Percentiles rank a stretch among this genome's conserved stretches.
Conservation (phyloP, 1,140 invertebrate species). For the Drosophila auraria region DNA sequence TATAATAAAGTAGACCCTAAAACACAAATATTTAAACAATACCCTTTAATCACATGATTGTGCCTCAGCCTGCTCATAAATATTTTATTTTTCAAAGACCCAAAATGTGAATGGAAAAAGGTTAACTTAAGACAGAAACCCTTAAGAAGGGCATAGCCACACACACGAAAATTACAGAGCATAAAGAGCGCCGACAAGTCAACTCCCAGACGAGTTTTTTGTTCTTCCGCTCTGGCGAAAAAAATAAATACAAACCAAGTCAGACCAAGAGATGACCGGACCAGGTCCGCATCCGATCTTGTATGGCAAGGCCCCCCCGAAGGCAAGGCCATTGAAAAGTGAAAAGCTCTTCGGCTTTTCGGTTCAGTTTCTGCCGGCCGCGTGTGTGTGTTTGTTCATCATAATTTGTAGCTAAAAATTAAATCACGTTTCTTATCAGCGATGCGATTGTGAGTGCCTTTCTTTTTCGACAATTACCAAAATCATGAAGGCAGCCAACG, state of each 20-base stretch:
- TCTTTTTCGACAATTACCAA: slow-evolving; percentile 80
- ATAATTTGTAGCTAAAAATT: slow-evolving; percentile 79
- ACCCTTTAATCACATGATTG: neutral
- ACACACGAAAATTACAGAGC: slow-evolving; percentile 33
- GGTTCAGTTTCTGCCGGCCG: slow-evolving; percentile 6
- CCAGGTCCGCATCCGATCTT: neutral
- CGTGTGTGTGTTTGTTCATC: slow-evolving; percentile 64
- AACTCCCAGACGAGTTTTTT: slow-evolving; percentile 47
- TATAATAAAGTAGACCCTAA: too few species aligned
- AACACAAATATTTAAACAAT: neutral
- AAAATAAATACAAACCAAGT: neutral
- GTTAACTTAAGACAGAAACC: neutral
- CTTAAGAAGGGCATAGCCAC: slow-evolving; percentile 14
- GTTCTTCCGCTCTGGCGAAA: slow-evolving; percentile 43
- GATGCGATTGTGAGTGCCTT: slow-evolving; percentile 71
- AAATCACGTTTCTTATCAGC: slow-evolving; percentile 82
- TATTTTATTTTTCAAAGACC: neutral
- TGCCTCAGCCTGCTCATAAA: neutral
- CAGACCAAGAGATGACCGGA: slow-evolving; percentile 23
- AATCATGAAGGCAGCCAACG: slow-evolving; percentile 52
- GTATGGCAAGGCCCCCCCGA: slow-evolving; percentile 11
- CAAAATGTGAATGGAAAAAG: neutral
- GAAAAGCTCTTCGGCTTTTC: slow-evolving; percentile 45
- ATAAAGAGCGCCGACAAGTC: slow-evolving; percentile 11
- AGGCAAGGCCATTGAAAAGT: slow-evolving; percentile 68